Percentiles rank a stretch among this genome's conserved stretches.
Conservation (phyloP, 2,888 invertebrate genomes). For the Hirtodrosophila cameraria region DNA sequence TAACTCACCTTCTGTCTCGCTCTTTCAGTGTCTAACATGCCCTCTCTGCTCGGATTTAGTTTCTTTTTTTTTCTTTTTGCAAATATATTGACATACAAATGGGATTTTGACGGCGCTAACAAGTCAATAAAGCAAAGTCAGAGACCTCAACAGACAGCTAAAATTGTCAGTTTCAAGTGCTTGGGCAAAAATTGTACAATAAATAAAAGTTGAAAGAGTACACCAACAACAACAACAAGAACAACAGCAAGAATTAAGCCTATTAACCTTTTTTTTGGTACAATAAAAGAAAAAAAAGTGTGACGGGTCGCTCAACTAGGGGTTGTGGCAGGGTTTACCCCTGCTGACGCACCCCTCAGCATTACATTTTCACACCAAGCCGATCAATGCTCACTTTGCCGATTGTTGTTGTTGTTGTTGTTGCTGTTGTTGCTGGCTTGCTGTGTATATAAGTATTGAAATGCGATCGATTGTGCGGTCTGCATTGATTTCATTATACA, state of each 20-base stretch:
- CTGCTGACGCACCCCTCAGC: slow-evolving; percentile 48
- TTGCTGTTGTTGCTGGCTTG: slow-evolving; percentile 20
- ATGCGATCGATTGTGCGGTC: slow-evolving; percentile 72
- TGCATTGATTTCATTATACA: slow-evolving; percentile 66
- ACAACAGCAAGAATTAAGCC: slow-evolving; percentile 61
- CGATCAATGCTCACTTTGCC: slow-evolving; percentile 70
- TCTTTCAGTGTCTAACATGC: slow-evolving; percentile 7
- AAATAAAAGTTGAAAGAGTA: slow-evolving; percentile 50
- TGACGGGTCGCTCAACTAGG: slow-evolving; percentile 66
- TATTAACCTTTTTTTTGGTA: slow-evolving; percentile 68
- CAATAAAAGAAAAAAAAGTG: slow-evolving; percentile 40
- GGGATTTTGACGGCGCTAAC: slow-evolving; percentile 71
- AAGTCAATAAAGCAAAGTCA: slow-evolving; percentile 77
- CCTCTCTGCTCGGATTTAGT: slow-evolving; percentile 24
- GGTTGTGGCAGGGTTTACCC: slow-evolving; percentile 58
- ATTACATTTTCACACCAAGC: slow-evolving; percentile 43
- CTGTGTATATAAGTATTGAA: slow-evolving; percentile 26
- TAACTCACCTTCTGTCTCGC: slow-evolving; percentile 1
- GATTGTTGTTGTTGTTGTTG: slow-evolving; percentile 22
- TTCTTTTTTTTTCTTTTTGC: slow-evolving; percentile 50
- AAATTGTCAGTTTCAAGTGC: slow-evolving; percentile 78
- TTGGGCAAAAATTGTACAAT: slow-evolving; percentile 78
- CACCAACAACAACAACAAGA: slow-evolving; percentile 19
- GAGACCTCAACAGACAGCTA: slow-evolving; percentile 62
- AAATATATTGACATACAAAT: slow-evolving; percentile 76